Percentiles rank a stretch among this genome's conserved stretches.
Evolutionary conservation across 2,888 invertebrate genomes (phyloP).

Genomic region (Epinotia ramella): DNA sequence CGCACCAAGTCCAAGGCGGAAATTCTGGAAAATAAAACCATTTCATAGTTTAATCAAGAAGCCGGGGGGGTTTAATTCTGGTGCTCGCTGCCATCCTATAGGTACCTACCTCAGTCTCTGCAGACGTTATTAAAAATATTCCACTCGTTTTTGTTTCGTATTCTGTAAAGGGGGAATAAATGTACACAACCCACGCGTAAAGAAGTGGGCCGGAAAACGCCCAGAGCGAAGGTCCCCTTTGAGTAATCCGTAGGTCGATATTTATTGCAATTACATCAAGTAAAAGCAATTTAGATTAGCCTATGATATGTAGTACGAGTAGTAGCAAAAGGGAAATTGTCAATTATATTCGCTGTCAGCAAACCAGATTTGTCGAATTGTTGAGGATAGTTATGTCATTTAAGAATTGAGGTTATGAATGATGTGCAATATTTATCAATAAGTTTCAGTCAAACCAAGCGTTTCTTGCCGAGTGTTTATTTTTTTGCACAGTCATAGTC

Average conservation of each 20-base stretch:
- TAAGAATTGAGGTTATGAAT: too few species aligned
- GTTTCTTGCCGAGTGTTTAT: too few species aligned
- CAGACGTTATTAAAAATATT: constrained; percentile 35
- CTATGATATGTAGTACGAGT: constrained; percentile 51
- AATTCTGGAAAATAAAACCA: constrained; percentile 24
- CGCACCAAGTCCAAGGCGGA: not conserved
- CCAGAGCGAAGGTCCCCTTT: constrained; percentile 69
- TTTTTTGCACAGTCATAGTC: too few species aligned
- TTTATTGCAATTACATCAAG: constrained; percentile 57
- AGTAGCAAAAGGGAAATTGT: constrained; percentile 17
- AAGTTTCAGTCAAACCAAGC: too few species aligned
- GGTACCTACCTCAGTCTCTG: constrained; percentile 22
- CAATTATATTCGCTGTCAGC: not conserved
- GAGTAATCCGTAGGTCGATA: constrained; percentile 60
- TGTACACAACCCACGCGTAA: constrained; percentile 53
- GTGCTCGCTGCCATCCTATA: constrained; percentile 1
- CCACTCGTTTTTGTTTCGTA: constrained; percentile 45
- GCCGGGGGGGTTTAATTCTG: constrained; percentile 32
- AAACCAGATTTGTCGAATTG: not conserved
- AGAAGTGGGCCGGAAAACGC: constrained; percentile 64
- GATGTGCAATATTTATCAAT: too few species aligned
- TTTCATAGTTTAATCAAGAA: constrained; percentile 39
- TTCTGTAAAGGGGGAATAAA: constrained; percentile 57
- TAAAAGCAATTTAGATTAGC: constrained; percentile 52
- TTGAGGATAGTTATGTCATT: too few species aligned